Percentiles rank a stretch among this genome's conserved stretches.
Evolutionary conservation across 2,113 vertebrate species (phyloP).

Genomic region (Sardina pilchardus): DNA sequence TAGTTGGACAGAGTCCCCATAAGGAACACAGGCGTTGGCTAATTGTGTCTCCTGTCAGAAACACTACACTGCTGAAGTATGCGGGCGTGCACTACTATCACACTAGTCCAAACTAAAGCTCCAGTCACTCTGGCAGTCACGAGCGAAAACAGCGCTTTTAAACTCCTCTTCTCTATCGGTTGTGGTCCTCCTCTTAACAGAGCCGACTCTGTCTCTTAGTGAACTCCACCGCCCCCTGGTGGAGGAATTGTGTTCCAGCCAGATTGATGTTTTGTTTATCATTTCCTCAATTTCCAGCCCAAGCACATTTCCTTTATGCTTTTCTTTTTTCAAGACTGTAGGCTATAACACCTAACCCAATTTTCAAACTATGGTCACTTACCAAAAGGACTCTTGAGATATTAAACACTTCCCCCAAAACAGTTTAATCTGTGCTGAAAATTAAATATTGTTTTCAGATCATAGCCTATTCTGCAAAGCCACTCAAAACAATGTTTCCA

Average conservation of each 20-base stretch:
- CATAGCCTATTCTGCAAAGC: too few relatives aligned
- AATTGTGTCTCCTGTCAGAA: neutral
- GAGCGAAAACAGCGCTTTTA: neutral
- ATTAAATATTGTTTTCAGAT: too few relatives aligned
- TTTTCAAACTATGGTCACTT: too few relatives aligned
- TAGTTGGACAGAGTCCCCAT: neutral
- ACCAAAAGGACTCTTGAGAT: too few relatives aligned
- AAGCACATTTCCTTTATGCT: too few relatives aligned
- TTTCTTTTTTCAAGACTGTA: too few relatives aligned
- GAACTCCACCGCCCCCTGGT: conserved; percentile 28
- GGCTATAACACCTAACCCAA: too few relatives aligned
- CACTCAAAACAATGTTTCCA: too few relatives aligned
- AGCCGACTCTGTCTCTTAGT: neutral
- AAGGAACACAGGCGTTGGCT: neutral
- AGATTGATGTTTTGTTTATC: neutral
- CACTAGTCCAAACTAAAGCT: neutral
- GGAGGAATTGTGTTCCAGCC: neutral
- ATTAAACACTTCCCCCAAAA: too few relatives aligned
- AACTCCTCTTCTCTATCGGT: neutral
- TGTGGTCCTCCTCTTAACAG: neutral
- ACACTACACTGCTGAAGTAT: neutral
- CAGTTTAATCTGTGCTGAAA: too few relatives aligned
- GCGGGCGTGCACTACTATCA: neutral
- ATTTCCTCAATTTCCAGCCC: too few relatives aligned
- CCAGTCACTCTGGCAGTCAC: neutral